Percentiles rank a stretch among this genome's conserved stretches.
phyloP scores from a whole-genome alignment of 1,140 invertebrate genomes.

The Macrotrachela quadricornifera region DNA sequence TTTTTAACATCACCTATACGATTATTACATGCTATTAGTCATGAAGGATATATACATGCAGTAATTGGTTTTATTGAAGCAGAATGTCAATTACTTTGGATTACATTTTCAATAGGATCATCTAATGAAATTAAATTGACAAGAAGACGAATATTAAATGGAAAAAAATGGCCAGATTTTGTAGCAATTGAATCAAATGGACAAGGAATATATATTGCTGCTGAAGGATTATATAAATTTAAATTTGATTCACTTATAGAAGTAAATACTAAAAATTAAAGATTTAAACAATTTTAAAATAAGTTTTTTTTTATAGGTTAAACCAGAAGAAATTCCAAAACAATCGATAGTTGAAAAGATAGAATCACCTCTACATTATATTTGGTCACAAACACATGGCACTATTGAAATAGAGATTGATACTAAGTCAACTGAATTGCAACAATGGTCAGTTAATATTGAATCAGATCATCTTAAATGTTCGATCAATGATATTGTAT shows the following conservation, averaged over 20 bases:
- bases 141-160: too few relatives aligned
- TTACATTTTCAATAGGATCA: too few relatives aligned
- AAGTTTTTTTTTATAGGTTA: too few relatives aligned
- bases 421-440: neutral
- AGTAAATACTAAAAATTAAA: conserved; percentile 6
- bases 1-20: too few relatives aligned
- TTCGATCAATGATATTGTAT: too few relatives aligned
- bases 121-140: too few relatives aligned
- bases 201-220: conserved; percentile 36
- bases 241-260: conserved; percentile 38
- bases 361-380: neutral
- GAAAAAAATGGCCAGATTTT: conserved; percentile 34
- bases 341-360: neutral
- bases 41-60: too few relatives aligned
- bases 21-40: too few relatives aligned
- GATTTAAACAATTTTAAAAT: neutral
- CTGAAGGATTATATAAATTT: conserved; percentile 39
- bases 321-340: neutral
- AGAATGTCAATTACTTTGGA: too few relatives aligned
- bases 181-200: conserved; percentile 41
- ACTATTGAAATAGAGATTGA: neutral
- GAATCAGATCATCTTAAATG: too few relatives aligned
- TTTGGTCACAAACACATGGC: neutral
- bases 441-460: too few relatives aligned
- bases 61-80: too few relatives aligned